Evolutionary conservation across 2,888 invertebrate genomes (phyloP), one percentile per base, ranked within the genome.

Genomic region (Amblyjoppa proteus): DNA sequence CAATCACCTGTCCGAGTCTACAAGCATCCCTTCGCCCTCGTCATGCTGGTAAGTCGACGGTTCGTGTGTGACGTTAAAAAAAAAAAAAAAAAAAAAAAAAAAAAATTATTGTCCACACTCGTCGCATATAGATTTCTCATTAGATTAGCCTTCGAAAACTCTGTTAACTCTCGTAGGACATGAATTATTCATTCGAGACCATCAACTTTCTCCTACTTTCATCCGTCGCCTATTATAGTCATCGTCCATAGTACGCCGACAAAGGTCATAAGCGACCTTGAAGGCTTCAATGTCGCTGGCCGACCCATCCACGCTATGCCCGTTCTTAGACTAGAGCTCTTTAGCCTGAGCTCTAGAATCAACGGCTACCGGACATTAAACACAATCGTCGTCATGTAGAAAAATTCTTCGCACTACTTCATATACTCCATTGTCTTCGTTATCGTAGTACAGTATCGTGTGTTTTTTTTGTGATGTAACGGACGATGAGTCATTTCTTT

Each of bases 1-100:
- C 97, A 98, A 94, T 98, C 98, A 88, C 99, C 99, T 90, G 97
- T 99, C 77, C 96, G 99, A 96, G 98, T 99, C 89, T 99, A 99
- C 95, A 98, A 98, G 95, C 96, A 97, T 94, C 97, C 98, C 75
- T 99, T 99, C 95, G 98, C 99, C 95, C 96, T 99, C 94, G 98
- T 99, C 90, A 99, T 99, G 99, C 97, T 97, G 95, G 98, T 98
- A 95, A 96, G 97, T 96, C 45, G 56, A 66, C 45, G 13, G 13
- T 83, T 49, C 45, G 16, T 56, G 25, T 31, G 81, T 82, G 28
- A 45, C 45, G n/a, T 53, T n/a, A 53, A 20, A n/a, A 53, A 53
- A 53, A 53, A 53, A n/a, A 53, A 20, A 11, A 51, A 51, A 51
- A 51, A 3, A 16, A 51, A 51, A 3, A n/a, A 51, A 20, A 28